These are phyloP conservation scores for Poicephalus gulielmi DNA, from an alignment of 2,113 vertebrate genomes.

Conservation along the genomic window DNA sequence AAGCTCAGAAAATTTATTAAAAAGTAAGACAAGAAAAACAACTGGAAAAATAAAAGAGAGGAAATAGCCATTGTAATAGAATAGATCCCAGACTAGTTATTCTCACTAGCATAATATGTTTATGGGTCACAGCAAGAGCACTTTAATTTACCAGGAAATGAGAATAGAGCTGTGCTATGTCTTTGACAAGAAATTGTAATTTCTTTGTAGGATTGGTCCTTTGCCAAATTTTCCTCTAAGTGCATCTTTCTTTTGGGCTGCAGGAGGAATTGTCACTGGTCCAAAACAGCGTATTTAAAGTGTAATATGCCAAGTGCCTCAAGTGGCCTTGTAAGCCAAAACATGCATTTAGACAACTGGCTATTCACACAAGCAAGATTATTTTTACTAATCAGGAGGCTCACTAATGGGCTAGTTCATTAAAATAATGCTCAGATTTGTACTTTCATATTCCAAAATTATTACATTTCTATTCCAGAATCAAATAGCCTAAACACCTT, in stretches of 20 bases:
- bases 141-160: conserved; percentile 45
- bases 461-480: conserved; percentile 13
- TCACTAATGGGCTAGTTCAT: conserved; percentile 38
- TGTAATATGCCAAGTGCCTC: conserved; percentile 33
- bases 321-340: conserved; percentile 34
- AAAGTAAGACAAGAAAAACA: neutral
- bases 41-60: neutral
- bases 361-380: conserved; percentile 33
- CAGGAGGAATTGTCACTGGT: conserved; percentile 46
- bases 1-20: neutral
- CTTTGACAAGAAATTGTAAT: conserved; percentile 43
- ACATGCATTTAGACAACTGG: conserved; percentile 40
- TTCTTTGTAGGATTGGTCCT: conserved; percentile 20
- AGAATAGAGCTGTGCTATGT: conserved; percentile 31
- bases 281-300: conserved; percentile 58
- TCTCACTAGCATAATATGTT: neutral
- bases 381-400: conserved; percentile 23
- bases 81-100: neutral
- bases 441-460: conserved; percentile 44
- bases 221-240: conserved; percentile 32
- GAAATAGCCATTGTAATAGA: neutral
- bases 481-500: conserved; percentile 1
- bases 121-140: conserved; percentile 28
- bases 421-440: conserved; percentile 46
- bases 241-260: conserved; percentile 44